Evolutionary conservation across 2,888 invertebrate genomes (phyloP).

Genomic region (Minunthozetes semirufus): DNA sequence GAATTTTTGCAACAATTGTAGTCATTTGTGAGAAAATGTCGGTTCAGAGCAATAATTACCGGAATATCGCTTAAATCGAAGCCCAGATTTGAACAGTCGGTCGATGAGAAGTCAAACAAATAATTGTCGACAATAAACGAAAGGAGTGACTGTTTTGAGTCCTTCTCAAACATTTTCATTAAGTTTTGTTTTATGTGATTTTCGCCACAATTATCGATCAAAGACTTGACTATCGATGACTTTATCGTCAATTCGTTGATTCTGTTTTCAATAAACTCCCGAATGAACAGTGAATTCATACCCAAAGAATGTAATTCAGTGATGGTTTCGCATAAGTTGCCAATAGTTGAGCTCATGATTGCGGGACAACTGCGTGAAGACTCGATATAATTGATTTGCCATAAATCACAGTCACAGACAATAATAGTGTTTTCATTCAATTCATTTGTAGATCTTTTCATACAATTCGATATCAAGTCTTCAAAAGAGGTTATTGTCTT

Average conservation of each 20-base stretch:
- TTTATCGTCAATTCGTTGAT: background rate
- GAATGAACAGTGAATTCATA: conserved; percentile 1
- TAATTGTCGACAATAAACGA: conserved; percentile 7
- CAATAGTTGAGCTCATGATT: conserved; percentile 19
- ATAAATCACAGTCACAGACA: conserved; percentile 21
- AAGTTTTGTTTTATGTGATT: background rate
- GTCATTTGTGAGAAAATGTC: background rate
- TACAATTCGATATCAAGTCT: background rate
- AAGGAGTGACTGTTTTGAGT: conserved; percentile 8
- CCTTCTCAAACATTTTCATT: background rate
- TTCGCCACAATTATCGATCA: conserved; percentile 4
- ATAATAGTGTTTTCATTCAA: conserved; percentile 19
- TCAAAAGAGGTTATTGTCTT: conserved; percentile 13
- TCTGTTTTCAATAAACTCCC: background rate
- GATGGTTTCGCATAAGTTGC: conserved; percentile 4
- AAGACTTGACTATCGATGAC: background rate
- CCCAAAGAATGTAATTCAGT: background rate
- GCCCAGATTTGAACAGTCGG: conserved; percentile 6
- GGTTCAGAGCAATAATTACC: conserved; percentile 17
- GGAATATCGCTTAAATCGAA: conserved; percentile 28
- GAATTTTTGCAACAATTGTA: background rate
- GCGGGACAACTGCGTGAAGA: background rate
- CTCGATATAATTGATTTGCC: conserved; percentile 23
- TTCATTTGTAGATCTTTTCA: background rate
- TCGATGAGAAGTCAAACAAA: background rate